Evolutionary conservation across 2,888 invertebrate genomes (phyloP), one percentile per base, ranked within the genome.

Genomic region (Volucella inflata): DNA sequence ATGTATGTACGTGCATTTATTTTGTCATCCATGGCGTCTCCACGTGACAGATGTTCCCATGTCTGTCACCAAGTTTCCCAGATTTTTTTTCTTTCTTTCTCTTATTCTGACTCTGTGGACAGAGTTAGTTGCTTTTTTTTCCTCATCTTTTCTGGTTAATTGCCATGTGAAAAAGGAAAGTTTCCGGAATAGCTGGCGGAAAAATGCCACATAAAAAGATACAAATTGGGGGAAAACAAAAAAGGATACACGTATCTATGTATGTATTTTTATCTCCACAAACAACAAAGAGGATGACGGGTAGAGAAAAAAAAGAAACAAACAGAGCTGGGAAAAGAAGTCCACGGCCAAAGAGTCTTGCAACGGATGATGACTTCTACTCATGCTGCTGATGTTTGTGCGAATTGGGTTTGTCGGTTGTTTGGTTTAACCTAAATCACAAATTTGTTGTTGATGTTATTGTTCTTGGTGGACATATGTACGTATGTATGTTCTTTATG

Each of bases 121-220:
- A 16, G 40, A 10, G 17, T 62, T 71, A 30, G 30, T 42, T 3
- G 51, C 38, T 36, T 6, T 46, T 36, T 60, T 48, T 57, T 17
- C 40, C 30, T n/a, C 30, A 30, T 16, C 12, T 40, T 6, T 21
- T 71, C 17, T 46, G 36, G 14, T 51, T 82, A 82, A 71, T 82
- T 82, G 70, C 71, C 70, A 71, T 60, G 44, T 70, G 71, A 71
- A 81, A 30, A 70, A 59, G 77, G 65, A 76, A 77, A 82, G 76
- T 65, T 77, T 60, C 55, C 51, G 21, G 57, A 70, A 70, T 38
- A 64, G 59, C 76, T 60, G 71, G 46, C 50, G 71, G 57, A 74
- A 81, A 81, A 81, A 64, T 42, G 53, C 44, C 55, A 48, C 30
- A 64, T 30, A 55, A 48, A 55, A 62, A 16, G 53, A 64, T 38